These are phyloP conservation scores for Paralichthys olivaceus DNA, from an alignment of 2,113 vertebrate genomes.

Conservation along the genomic window DNA sequence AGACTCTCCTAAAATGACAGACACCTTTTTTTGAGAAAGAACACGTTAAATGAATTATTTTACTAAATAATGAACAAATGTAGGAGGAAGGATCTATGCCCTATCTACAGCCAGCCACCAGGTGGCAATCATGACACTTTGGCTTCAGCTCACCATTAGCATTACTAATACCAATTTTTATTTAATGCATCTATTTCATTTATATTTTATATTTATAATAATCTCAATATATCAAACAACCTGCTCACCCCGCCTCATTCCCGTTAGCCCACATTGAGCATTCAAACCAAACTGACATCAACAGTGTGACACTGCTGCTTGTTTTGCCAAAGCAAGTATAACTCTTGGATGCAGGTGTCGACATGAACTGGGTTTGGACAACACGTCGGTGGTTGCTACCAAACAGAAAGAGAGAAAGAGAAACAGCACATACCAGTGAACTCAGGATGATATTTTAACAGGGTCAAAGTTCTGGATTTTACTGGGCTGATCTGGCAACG, in stretches of 20 bases:
- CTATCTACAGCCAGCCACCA: too few relatives aligned
- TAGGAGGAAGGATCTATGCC: too few relatives aligned
- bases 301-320: not conserved
- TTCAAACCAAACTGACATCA: slow-evolving; percentile 13
- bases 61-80: too few relatives aligned
- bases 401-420: slow-evolving; percentile 41
- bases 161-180: too few relatives aligned
- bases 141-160: too few relatives aligned
- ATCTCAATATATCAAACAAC: slow-evolving; percentile 34
- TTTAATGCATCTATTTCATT: too few relatives aligned
- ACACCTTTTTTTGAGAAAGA: too few relatives aligned
- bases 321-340: slow-evolving; percentile 46
- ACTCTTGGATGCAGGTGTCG: slow-evolving; percentile 41
- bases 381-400: slow-evolving; percentile 53
- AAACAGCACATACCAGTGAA: slow-evolving; percentile 16
- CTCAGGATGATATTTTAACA: slow-evolving; percentile 1
- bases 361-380: slow-evolving; percentile 42
- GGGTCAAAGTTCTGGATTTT: not conserved
- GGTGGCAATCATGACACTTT: too few relatives aligned
- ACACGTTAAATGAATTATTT: too few relatives aligned
- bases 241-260: slow-evolving; percentile 11
- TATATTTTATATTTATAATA: not conserved
- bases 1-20: too few relatives aligned
- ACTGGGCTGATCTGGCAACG: not conserved
- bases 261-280: slow-evolving; percentile 8